These are phyloP conservation scores for Palaemon carinicauda DNA, from an alignment of 1,140 invertebrate species.

Conservation along the genomic window DNA sequence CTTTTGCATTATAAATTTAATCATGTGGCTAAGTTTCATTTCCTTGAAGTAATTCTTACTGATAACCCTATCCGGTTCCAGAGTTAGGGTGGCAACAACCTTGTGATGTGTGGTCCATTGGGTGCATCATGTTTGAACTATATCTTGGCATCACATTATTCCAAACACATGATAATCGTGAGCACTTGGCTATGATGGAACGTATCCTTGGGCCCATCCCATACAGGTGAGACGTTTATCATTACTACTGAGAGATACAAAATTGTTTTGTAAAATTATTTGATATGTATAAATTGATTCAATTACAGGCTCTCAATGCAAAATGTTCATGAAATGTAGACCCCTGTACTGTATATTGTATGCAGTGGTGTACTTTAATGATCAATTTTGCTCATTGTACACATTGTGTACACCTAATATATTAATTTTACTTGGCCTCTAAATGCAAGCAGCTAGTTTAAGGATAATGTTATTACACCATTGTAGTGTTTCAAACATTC, in stretches of 20 bases:
- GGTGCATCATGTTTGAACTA: constrained; percentile 98
- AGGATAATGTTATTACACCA: no score
- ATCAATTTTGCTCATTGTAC: no score
- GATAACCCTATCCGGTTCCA: neutral
- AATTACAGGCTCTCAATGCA: neutral
- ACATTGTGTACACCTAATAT: no score
- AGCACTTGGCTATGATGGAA: constrained; percentile 99
- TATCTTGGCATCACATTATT: constrained; percentile 98
- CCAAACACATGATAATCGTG: constrained; percentile 99
- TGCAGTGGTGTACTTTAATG: no score
- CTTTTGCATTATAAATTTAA: neutral
- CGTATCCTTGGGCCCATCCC: constrained; percentile 93
- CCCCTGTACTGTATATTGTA: no score
- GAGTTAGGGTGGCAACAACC: constrained; percentile 99
- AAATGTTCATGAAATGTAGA: no score
- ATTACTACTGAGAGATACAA: no score
- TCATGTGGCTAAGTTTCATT: neutral
- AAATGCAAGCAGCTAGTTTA: no score
- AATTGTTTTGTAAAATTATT: no score
- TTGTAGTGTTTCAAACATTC: no score
- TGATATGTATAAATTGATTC: neutral
- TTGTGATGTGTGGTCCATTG: constrained; percentile 99
- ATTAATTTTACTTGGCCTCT: no score
- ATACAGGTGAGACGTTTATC: constrained; percentile 69
- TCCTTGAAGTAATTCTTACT: neutral